Evolutionary conservation across 1,140 invertebrate genomes (phyloP), one percentile per base, ranked within the genome.

Genomic region (Eumaeus atala): DNA sequence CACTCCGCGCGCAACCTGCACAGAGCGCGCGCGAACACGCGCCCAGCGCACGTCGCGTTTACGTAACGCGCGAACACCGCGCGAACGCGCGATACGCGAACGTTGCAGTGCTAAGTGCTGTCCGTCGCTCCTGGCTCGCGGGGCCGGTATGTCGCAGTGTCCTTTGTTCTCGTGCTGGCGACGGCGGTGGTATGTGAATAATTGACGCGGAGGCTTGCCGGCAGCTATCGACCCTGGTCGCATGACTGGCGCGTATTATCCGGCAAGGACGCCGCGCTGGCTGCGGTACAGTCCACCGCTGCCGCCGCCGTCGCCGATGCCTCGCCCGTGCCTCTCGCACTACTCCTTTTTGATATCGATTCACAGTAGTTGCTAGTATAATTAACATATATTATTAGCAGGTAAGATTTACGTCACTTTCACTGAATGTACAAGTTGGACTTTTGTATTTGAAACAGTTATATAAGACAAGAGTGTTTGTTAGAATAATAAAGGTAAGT

Each of bases 211-310:
- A 79, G 76, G 74, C 72, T 81, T 69, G 77, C 70, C 72, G 74
- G 74, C 83, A 86, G 81, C 80, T 78, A 86, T 78, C 79, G 65
- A 72, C 64, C 81, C 70, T 77, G 78, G 78, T 85, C 63, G 68
- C 80, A n/a, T n/a, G n/a, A n/a, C n/a, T n/a, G n/a, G n/a, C n/a
- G n/a, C n/a, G n/a, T n/a, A n/a, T n/a, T n/a, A n/a, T n/a, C n/a
- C n/a, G n/a, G n/a, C n/a, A 79, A 79, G 80, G 80, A 77, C 83
- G 78, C 78, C 80, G 77, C 76, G 78, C 80, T 74, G 78, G 80
- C 83, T 86, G 79, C 81, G 74, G 66, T n/a, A n/a, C 67, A 79
- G 60, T 68, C 50, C 66, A 59, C 64, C 67, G 60, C 67, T 59
- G 58, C 60, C 54, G 62, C 58, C 69, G 60, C 62, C 64, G 56